Evolutionary conservation across 2,113 vertebrate species (phyloP), one percentile per base, ranked within the genome.

Genomic region (Carlito syrichta): DNA sequence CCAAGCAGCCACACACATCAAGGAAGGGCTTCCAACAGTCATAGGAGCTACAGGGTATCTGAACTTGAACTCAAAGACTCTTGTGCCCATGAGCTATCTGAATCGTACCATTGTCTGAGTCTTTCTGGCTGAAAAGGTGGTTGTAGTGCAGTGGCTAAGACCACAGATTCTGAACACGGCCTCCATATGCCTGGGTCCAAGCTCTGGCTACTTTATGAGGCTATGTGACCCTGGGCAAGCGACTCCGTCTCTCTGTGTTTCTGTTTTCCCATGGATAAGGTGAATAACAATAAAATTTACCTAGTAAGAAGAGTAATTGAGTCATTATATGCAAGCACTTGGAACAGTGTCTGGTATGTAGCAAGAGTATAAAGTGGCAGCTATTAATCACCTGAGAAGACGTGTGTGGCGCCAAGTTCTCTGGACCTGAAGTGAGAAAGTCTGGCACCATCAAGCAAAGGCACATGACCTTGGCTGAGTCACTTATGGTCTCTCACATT

Each of bases 291-390:
- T 16, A 68, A 30, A 78, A 89, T 38, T 77, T 6, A 60, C 45
- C 23, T 63, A 30, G 19, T 20, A 69, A 27, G 30, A 94, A 52
- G 8, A 96, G 35, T 76, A 81, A 82, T 63, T 69, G 79, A 87
- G n/a, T 96, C 79, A 92, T 95, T 14, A 68, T 71, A 81, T 87
- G 58, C 45, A 79, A 93, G 25, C 68, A 43, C 50, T 68, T 78
- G 25, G 56, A 92, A 83, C 14, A 58, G 91, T 63, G n/a, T 69
- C n/a, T 86, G 19, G 7, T 16, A 48, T 10, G 7, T 38, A 35
- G 30, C 58, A 58, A 89, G 52, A 86, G 27, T 66, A 62, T 45
- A 40, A 73, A 73, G 68, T 81, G 30, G 74, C 76, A 96, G 45
- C 74, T 74, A 35, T 77, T 81, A 58, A 69, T 90, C 92, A 92